phyloP scores from a whole-genome alignment of 2,888 invertebrate genomes.

The Drosophila pullipes region DNA sequence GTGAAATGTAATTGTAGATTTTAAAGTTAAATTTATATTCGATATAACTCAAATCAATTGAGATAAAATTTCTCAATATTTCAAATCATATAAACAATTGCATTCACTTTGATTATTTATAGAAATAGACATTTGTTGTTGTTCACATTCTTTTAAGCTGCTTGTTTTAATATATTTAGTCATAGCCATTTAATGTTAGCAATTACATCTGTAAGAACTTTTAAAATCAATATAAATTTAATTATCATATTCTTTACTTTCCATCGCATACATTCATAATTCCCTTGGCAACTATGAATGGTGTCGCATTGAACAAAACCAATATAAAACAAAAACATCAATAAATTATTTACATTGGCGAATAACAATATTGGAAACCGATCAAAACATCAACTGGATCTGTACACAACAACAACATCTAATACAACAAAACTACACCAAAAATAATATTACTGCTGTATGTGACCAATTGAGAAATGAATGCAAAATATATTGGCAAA shows the following conservation, averaged over 20 bases:
- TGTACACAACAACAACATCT: constrained; percentile 50
- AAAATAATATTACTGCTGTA: constrained; percentile 53
- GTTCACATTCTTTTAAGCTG: constrained; percentile 2
- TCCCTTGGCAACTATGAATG: constrained; percentile 51
- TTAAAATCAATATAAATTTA: constrained; percentile 50
- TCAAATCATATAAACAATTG: constrained; percentile 1
- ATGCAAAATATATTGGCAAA: constrained; percentile 54
- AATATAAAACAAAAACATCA: constrained; percentile 54
- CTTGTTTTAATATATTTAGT: constrained; percentile 6
- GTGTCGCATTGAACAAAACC: constrained; percentile 47
- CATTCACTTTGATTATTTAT: neutral
- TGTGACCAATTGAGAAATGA: constrained; percentile 64
- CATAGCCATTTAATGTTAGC: constrained; percentile 9
- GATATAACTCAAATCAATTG: neutral
- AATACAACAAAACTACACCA: constrained; percentile 37
- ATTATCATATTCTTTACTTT: constrained; percentile 68
- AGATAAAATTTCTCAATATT: neutral
- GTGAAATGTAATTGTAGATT: constrained; percentile 12
- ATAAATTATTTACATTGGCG: constrained; percentile 51
- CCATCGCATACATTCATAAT: constrained; percentile 41
- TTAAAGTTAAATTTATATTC: neutral
- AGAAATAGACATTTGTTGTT: constrained; percentile 8
- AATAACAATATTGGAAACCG: constrained; percentile 51
- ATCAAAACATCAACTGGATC: constrained; percentile 63
- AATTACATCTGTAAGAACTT: constrained; percentile 14